Conservation (phyloP, 2,888 invertebrate species). For the Drosophila peninsularis region DNA sequence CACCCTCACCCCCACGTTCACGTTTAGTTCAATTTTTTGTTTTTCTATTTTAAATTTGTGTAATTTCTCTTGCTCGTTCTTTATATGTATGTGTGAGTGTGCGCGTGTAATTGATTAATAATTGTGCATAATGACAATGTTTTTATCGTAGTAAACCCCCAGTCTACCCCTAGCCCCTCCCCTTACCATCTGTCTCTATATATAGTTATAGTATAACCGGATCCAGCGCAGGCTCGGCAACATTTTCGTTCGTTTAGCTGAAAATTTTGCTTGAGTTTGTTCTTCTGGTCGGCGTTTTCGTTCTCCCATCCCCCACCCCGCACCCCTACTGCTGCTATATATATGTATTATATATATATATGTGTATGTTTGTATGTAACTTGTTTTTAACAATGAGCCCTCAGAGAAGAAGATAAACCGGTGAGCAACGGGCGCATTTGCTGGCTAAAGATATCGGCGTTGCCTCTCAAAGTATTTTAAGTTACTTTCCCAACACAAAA, state of each 20-base stretch:
- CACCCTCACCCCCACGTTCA: not conserved
- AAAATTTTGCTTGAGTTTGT: conserved; percentile 20
- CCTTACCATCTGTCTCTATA: not conserved
- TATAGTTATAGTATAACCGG: not conserved
- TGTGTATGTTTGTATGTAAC: conserved; percentile 34
- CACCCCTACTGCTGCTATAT: conserved; percentile 27
- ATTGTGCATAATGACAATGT: conserved; percentile 15
- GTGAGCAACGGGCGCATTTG: conserved; percentile 80
- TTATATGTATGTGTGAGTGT: conserved; percentile 5
- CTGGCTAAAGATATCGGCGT: conserved; percentile 81
- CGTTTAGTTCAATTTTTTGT: conserved; percentile 73
- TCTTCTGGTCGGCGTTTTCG: conserved; percentile 4
- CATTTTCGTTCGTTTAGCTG: conserved; percentile 6
- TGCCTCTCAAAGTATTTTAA: conserved; percentile 66
- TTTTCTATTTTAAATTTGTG: conserved; percentile 70
- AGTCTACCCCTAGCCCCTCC: not conserved
- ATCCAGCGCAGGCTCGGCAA: conserved; percentile 16
- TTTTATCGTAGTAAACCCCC: conserved; percentile 10
- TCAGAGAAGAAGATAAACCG: conserved; percentile 42
- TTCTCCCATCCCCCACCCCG: not conserved
- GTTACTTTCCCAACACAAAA: conserved; percentile 17
- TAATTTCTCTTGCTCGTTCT: conserved; percentile 51
- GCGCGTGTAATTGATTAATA: conserved; percentile 46
- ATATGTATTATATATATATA: conserved; percentile 25
- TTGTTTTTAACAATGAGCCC: conserved; percentile 21